Base-by-base conservation (phyloP, 2,113 vertebrate genomes). In the Gorsachius goisagi region DNA sequence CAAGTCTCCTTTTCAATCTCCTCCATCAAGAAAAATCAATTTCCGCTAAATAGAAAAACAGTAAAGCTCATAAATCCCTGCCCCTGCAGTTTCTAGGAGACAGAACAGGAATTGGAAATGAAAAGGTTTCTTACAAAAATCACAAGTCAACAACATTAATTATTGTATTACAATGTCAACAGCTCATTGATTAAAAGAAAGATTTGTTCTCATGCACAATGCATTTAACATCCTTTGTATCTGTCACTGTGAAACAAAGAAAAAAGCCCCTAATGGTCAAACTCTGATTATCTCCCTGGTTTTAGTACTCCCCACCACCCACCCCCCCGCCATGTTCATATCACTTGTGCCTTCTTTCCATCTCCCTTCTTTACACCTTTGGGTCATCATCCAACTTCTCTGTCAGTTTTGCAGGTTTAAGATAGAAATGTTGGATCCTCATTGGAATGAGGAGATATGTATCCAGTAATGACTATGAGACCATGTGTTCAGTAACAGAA, bases 381-480 rank as follows among this genome's bases (percentile, higher is more conserved):
- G 19, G 47, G 33, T 24, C 35, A 9, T 26, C 62, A 20, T 17
- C 28, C 22, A 77, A 44, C 12, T 50, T 30, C 6, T 32, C 30
- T 4, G 15, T 3, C 8, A 47, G 11, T 8, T 63, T 60, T 59
- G 33, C 23, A 68, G 52, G 49, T 75, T 62, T 13, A 37, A 58
- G 11, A 32, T 35, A 69, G 69, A 33, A 49, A 14, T 19, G 5
- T 6, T 4, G 52, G 27, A 19, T 58, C 9, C 64, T 56, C 12
- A 3, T 19, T 9, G 59, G 55, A 55, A 4, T 0, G 2, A 15
- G 53, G 32, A 71, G 33, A 41, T 18, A 4, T 12, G 3, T 4
- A 8, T 4, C 44, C 26, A 59, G 9, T 1, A 17, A 5, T 11
- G 67, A 1, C 39, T 9, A 1, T 8, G 66, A 30, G 53, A 21